A percentile compares a stretch with the other conserved stretches of the same genome.
phyloP scores from a whole-genome alignment of 2,888 invertebrate species.

The Tryphoninae sp. region DNA sequence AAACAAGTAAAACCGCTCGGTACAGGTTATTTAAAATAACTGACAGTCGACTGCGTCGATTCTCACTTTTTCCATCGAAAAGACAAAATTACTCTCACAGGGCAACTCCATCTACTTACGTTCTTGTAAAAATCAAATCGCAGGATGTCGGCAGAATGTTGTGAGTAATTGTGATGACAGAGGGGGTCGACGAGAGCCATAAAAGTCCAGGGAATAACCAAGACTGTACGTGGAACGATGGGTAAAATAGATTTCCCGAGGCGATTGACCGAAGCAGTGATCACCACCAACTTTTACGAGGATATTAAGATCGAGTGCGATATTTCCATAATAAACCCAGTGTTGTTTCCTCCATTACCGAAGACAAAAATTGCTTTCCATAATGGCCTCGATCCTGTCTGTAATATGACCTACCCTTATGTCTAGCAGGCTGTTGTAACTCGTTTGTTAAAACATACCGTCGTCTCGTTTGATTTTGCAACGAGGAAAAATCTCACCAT shows the following conservation, averaged over 20 bases:
- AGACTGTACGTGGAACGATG: neutral
- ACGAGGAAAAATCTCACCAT: neutral
- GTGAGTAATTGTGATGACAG: neutral
- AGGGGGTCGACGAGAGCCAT: neutral
- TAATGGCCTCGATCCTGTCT: neutral
- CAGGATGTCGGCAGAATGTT: neutral
- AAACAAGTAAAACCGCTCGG: too few relatives aligned
- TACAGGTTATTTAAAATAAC: too few relatives aligned
- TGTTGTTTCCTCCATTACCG: constrained; percentile 5
- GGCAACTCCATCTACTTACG: neutral
- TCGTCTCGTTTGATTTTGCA: too few relatives aligned
- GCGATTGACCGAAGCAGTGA: constrained; percentile 7
- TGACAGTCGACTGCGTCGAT: too few relatives aligned
- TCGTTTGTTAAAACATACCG: too few relatives aligned
- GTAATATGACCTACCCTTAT: too few relatives aligned
- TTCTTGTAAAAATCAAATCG: neutral
- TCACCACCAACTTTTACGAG: constrained; percentile 39
- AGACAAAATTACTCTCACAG: neutral
- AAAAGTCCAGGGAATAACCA: neutral
- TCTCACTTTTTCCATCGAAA: too few relatives aligned
- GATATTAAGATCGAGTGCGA: constrained; percentile 19
- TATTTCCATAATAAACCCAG: neutral
- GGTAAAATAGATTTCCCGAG: neutral
- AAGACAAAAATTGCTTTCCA: neutral
- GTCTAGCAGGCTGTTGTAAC: too few relatives aligned